Base-by-base conservation (phyloP, 2,797 vertebrate species). In the Apogon hyalosoma region DNA sequence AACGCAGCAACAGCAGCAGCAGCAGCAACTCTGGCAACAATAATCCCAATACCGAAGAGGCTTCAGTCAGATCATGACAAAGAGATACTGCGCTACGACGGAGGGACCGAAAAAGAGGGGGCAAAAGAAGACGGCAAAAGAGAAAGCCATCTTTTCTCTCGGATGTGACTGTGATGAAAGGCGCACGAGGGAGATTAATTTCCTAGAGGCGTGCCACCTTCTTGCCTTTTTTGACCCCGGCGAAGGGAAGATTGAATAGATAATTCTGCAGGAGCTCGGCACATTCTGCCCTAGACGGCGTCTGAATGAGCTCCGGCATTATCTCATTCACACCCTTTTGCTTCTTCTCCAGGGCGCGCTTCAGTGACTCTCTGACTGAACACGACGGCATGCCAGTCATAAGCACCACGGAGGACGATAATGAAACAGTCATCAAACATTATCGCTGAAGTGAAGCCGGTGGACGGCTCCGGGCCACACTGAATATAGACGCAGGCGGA, bases 351-450 rank as follows among this genome's bases (percentile, higher is more conserved):
- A 0, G 58, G 42, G 69, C 40, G 72, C 53, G 63, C 60, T 64
- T 80, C 51, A 45, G 38, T 24, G 66, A 53, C 69, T 73, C 75
- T 57, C 54, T 54, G 66, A 69, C 68, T 42, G 66, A 76, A 77
- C 61, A 40, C 53, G 73, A 60, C 18, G 43, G 51, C 73, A 60
- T 21, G 77, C 75, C 83, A 82, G 74, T 88, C 83, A 69, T 36
- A 36, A 71, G 72, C 52, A 71, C 69, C 49, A 0, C 1, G 8
- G 72, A 73, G 85, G 77, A 77, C 5, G 74, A 84, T 85, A 85
- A 88, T 87, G 82, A 88, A 79, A 75, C 55, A 73, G 77, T 74
- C 85, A 79, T 88, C 86, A 80, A 69, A 87, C 64, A 61, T 79
- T 73, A 80, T 86, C 43, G 16, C 47, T 16, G 53, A 61, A 69